Base-by-base conservation (phyloP, 2,888 invertebrate species). In the Alitta virens region DNA sequence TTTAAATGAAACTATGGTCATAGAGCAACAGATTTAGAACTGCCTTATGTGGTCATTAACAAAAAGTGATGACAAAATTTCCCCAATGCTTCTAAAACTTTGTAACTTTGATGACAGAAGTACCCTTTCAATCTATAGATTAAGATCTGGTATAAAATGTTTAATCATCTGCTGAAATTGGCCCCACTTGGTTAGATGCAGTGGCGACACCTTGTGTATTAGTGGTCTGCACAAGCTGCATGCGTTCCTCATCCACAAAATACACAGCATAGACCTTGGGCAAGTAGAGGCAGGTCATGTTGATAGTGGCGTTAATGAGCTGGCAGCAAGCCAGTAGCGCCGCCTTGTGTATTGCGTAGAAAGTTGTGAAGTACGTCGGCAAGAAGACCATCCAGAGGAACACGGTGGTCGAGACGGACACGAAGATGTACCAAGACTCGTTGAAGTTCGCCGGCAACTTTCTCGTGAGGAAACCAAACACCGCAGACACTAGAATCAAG, bases 401-500 rank as follows among this genome's bases (percentile, higher is more conserved):
- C n/a, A 68, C 49, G 1, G 68, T 68, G 27, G 62, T 62, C 7
- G 64, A 14, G 9, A 65, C 64, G 25, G 63, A 59, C 24, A 66
- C 53, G 55, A 66, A 68, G 43, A 68, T 63, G 64, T 63, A 66
- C 62, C 65, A 63, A 46, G 68, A 68, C 40, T 68, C 68, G 52
- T 67, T 67, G 62, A 67, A 68, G 62, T 68, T 68, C 23, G 66
- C 62, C 7, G 65, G 68, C 55, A 66, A 62, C 24, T 62, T 59
- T 2, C 65, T 59, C 2, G 63, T 61, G 42, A 65, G 49, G 60
- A 59, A 67, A 9, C 65, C 67, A 42, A 58, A 51, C 40, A 54
- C 38, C 9, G 67, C 61, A 26, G 65, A 67, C 50, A 64, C 33
- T 27, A 59, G 21, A 26, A 68, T 46, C 27, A 66, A 23, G 54